Base-by-base conservation (phyloP, 2,113 vertebrate genomes). In the Fregata magnificens region DNA sequence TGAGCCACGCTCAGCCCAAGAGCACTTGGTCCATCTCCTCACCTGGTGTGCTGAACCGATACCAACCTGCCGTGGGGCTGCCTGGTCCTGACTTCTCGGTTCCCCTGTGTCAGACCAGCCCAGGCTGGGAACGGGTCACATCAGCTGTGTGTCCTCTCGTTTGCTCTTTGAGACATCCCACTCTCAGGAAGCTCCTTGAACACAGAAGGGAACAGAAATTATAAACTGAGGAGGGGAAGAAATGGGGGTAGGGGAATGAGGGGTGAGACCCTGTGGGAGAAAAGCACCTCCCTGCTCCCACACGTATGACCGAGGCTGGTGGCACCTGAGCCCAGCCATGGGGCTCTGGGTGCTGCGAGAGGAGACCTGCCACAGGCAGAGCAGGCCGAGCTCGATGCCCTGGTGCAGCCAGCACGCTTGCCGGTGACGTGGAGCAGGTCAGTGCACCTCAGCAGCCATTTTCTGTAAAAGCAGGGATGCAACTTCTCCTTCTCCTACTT, bases 11-110 rank as follows among this genome's bases (percentile, higher is more conserved):
- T 63, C 59, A 78, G 42, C 59, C 42, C 44, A 12, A 10, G 16
- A 53, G 44, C 17, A 5, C 36, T 47, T 8, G 31, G 22, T 21
- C 17, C 32, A 3, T 40, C 55, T 55, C 52, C 81, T 89, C 36
- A 58, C 62, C 71, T 45, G 63, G 2, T 2, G 12, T 3, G 4
- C 5, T 11, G 4, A 52, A 38, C 14, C 11, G 6, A 40, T 29
- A 9, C 32, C 25, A 7, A 1, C 45, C 17, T 0, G 0, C 44
- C 16, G 3, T 13, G n/a, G n/a, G n/a, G n/a, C n/a, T n/a, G n/a
- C n/a, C n/a, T n/a, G 55, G 3, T 25, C 67, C 67, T 28, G 26
- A 17, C 19, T 17, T 14, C 53, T 44, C 17, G 0, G 5, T 31
- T 66, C 14, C 32, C 18, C 13, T 4, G 20, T 5, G 13, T 58